These are phyloP conservation scores for Ammodramus savannarum DNA, from an alignment of 2,113 vertebrate genomes.

Conservation along the genomic window DNA sequence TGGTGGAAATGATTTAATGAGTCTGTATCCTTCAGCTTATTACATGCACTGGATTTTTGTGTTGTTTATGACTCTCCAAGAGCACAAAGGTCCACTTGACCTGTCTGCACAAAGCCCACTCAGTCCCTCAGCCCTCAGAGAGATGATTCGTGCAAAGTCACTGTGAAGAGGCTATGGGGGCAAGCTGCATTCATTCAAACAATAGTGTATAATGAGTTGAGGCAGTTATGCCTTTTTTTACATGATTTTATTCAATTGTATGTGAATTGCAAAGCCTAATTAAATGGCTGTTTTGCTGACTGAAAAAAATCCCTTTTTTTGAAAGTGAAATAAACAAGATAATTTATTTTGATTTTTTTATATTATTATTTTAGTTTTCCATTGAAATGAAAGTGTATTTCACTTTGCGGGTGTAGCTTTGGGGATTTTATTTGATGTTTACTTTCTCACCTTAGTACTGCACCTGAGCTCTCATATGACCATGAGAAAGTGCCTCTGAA, in stretches of 20 bases:
- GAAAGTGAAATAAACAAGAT: background rate
- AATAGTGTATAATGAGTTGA: background rate
- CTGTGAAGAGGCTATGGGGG: background rate
- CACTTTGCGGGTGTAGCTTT: background rate
- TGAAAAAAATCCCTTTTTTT: background rate
- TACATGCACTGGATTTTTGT: background rate
- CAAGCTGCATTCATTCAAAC: background rate
- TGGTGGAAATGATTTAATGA: background rate
- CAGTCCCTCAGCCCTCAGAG: background rate
- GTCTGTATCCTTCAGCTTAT: background rate
- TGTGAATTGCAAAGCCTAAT: background rate
- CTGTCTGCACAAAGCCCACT: background rate
- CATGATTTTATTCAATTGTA: background rate
- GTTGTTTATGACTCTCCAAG: background rate
- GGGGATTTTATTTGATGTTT: background rate
- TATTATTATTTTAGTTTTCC: background rate
- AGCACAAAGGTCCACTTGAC: background rate
- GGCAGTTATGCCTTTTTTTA: background rate
- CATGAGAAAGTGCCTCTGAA: background rate
- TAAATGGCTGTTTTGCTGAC: background rate
- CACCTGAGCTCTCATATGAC: background rate
- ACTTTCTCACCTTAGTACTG: background rate
- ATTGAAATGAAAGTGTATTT: background rate
- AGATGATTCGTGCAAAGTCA: background rate
- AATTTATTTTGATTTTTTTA: background rate